Conservation (phyloP, 2,888 invertebrate genomes). For the Drosophila prolongata region DNA sequence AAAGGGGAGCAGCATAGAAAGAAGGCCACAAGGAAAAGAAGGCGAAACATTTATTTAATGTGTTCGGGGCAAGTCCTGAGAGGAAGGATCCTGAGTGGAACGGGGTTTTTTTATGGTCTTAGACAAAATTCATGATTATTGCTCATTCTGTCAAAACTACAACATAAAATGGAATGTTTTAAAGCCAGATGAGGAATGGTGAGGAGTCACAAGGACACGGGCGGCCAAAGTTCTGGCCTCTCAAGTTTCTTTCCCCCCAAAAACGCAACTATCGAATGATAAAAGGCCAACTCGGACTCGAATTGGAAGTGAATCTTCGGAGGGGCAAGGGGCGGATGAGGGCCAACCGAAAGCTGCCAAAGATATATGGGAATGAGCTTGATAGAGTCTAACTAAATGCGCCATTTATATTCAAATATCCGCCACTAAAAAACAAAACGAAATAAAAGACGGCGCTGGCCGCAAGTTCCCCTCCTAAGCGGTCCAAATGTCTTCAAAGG, state of each 20-base stretch:
- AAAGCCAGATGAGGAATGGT: slow-evolving; percentile 76
- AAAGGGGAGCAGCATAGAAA: slow-evolving; percentile 24
- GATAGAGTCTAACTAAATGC: slow-evolving; percentile 81
- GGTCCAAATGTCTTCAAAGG: slow-evolving; percentile 36
- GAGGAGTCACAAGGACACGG: slow-evolving; percentile 24
- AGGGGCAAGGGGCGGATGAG: background rate
- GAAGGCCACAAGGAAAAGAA: slow-evolving; percentile 43
- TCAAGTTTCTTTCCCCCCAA: slow-evolving; percentile 10
- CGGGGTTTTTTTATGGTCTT: slow-evolving; percentile 63
- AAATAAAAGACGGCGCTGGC: slow-evolving; percentile 65
- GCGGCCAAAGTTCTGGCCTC: slow-evolving; percentile 16
- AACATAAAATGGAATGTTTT: slow-evolving; percentile 79
- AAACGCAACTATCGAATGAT: slow-evolving; percentile 66
- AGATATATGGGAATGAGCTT: slow-evolving; percentile 78
- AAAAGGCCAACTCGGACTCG: slow-evolving; percentile 32
- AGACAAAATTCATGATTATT: slow-evolving; percentile 80
- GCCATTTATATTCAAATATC: slow-evolving; percentile 81
- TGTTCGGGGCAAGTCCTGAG: slow-evolving; percentile 66
- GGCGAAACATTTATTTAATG: slow-evolving; percentile 81
- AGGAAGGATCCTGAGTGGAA: slow-evolving; percentile 19
- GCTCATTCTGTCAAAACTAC: slow-evolving; percentile 80
- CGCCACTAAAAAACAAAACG: slow-evolving; percentile 75
- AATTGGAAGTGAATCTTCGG: slow-evolving; percentile 33
- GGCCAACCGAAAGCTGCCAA: slow-evolving; percentile 51
- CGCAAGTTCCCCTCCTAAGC: slow-evolving; percentile 45